Conservation (phyloP, 2,113 vertebrate genomes). For the Gavialis gangeticus region DNA sequence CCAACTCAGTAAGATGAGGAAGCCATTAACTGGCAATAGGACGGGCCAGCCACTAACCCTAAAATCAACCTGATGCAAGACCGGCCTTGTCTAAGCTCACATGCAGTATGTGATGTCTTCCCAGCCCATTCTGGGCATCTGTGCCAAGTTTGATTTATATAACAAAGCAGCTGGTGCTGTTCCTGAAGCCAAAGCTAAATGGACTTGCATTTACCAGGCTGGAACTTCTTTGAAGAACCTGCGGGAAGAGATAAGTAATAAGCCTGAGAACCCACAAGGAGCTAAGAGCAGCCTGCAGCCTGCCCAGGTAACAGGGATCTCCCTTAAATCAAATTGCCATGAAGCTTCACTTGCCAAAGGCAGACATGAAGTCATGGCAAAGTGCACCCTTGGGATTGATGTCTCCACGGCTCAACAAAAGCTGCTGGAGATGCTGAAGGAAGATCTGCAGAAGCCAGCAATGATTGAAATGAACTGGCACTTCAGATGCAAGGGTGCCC, state of each 20-base stretch:
- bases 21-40: fast-evolving
- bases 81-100: neutral
- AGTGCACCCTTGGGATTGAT: neutral
- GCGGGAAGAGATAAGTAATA: slow-evolving; percentile 78
- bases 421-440: neutral
- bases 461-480: neutral
- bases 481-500: neutral
- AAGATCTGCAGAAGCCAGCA: fast-evolving
- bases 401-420: fast-evolving
- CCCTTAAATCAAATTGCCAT: neutral
- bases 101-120: neutral
- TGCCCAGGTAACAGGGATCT: slow-evolving; percentile 38
- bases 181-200: slow-evolving; percentile 35
- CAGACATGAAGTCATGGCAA: neutral
- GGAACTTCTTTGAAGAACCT: slow-evolving; percentile 78
- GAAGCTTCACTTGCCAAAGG: neutral
- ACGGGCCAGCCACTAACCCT: neutral
- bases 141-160: neutral
- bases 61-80: neutral
- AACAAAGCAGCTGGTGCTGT: neutral
- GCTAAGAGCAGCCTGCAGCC: neutral
- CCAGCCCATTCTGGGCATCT: neutral
- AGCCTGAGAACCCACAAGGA: slow-evolving; percentile 65
- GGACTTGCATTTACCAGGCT: slow-evolving; percentile 70
- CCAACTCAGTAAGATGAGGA: fast-evolving